Base-by-base conservation (phyloP, 2,888 invertebrate species). In the Synanthedon andrenaeformis region DNA sequence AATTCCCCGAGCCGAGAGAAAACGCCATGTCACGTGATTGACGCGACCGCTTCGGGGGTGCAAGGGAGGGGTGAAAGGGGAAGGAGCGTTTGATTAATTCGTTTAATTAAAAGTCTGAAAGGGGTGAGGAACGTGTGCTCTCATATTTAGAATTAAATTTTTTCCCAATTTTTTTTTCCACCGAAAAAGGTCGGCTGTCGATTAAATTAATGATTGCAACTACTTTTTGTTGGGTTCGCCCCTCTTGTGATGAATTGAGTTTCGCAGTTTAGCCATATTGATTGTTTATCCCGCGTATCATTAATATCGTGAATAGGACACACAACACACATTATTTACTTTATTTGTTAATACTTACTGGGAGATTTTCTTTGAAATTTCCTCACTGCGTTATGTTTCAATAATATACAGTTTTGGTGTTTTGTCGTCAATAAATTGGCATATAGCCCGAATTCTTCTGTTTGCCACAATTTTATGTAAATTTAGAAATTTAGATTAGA, bases 41-140 rank as follows among this genome's bases (percentile, higher is more conserved):
- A 73, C 72, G 67, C 45, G 41, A 49, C 42, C 50, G 11, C 50
- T n/a, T 48, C 49, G 11, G n/a, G 12, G 51, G 35, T n/a, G 35
- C n/a, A 35, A 14, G 50, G 55, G 49, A 56, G 57, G 28, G 51
- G 52, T 8, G 14, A 50, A 51, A 45, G 56, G 56, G 56, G 58
- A 54, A 51, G 59, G 58, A 57, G 55, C 59, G 60, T 62, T 63
- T 73, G 74, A 74, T 74, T 72, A 72, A 74, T 74, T 66, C 64
- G 69, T 74, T 74, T 74, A 72, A 74, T 74, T 72, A 74, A 73
- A 70, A 65, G 61, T 55, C 55, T 53, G 57, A 55, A 28, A 23
- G 19, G 42, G 48, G 48, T 14, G 50, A 42, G n/a, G 51, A 52
- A 56, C 56, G 51, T 55, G 50, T 56, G 53, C 53, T 54, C 54